Evolutionary conservation across 2,888 invertebrate genomes (phyloP).

Genomic region (Dorcus parallelipipedus): DNA sequence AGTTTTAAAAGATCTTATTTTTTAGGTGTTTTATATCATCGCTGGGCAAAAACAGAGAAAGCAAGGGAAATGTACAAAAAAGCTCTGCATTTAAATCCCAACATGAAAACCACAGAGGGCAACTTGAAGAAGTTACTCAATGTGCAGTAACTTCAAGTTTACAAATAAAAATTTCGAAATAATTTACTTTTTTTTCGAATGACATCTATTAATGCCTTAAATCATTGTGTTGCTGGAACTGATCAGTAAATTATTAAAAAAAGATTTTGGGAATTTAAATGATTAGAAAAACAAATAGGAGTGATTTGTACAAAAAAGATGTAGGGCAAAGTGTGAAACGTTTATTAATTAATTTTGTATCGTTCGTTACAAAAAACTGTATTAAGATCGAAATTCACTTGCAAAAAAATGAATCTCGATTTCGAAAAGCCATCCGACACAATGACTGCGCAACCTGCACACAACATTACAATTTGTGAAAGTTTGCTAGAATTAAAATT

Average conservation of each 20-base stretch:
- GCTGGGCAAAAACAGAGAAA: conserved; percentile 75
- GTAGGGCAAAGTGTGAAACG: too few relatives aligned
- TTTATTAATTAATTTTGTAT: too few relatives aligned
- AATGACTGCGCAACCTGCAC: too few relatives aligned
- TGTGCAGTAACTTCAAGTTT: conserved; percentile 15
- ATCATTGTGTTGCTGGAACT: not conserved
- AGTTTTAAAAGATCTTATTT: not conserved
- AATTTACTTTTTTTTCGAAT: not conserved
- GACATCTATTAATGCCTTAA: not conserved
- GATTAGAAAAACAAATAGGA: not conserved
- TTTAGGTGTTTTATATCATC: conserved; percentile 85
- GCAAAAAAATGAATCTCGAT: too few relatives aligned
- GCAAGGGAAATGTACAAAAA: conserved; percentile 73
- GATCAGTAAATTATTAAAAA: too few relatives aligned
- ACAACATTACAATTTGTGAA: too few relatives aligned
- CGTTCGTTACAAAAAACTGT: too few relatives aligned
- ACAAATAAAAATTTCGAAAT: not conserved
- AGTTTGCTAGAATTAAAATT: too few relatives aligned
- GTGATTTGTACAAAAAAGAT: not conserved
- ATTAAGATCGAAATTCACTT: too few relatives aligned
- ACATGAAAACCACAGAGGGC: conserved; percentile 63
- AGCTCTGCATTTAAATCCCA: conserved; percentile 71
- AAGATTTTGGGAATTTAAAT: not conserved
- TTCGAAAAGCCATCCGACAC: too few relatives aligned
- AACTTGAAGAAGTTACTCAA: conserved; percentile 59